phyloP scores from a whole-genome alignment of 2,113 vertebrate genomes.

The Sialia sialis region DNA sequence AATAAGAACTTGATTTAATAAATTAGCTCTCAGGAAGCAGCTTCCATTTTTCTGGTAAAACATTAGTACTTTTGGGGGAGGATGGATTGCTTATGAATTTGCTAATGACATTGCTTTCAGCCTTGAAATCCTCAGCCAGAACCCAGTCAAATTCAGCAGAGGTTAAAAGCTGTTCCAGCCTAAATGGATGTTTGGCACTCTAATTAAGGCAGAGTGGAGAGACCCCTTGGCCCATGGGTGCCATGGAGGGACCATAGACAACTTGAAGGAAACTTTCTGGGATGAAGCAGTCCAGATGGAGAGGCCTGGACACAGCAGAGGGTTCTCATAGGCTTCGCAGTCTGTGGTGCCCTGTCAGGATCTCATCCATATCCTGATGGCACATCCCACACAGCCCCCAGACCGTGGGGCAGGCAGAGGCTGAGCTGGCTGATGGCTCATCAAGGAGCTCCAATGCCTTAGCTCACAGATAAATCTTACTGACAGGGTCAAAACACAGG shows the following conservation, averaged over 20 bases:
- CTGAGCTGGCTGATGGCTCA: not conserved
- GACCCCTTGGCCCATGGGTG: accelerated
- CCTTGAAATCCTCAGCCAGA: not conserved
- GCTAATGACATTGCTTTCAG: slow-evolving; percentile 30
- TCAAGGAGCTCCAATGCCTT: not conserved
- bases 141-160: not conserved
- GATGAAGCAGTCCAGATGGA: not conserved
- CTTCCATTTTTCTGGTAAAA: slow-evolving; percentile 38
- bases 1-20: slow-evolving; percentile 27
- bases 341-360: not conserved
- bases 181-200: not conserved
- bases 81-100: not conserved
- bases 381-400: not conserved
- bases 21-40: slow-evolving; percentile 27
- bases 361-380: not conserved
- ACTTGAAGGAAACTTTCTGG: not conserved
- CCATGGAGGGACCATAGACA: not conserved
- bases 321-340: not conserved
- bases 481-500: not conserved
- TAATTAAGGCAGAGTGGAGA: not conserved
- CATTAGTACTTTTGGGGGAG: not conserved
- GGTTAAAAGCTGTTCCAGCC: slow-evolving; percentile 18
- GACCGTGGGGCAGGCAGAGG: not conserved
- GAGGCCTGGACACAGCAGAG: not conserved
- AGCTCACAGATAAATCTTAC: not conserved